These are phyloP conservation scores for Drosophila willistoni DNA, from an alignment of 1,140 invertebrate genomes.

Conservation along the genomic window DNA sequence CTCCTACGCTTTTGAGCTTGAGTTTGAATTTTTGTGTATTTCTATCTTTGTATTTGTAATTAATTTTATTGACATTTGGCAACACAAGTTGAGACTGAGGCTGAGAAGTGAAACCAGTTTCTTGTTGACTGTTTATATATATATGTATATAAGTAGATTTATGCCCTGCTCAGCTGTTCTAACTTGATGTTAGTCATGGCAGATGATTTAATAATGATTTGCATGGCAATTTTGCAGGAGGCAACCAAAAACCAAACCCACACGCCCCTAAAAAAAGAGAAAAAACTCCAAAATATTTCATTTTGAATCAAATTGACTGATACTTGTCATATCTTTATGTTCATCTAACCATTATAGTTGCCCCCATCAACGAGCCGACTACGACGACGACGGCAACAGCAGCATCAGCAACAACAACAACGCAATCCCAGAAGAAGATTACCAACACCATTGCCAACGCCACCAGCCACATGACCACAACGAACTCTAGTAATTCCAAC, in stretches of 20 bases:
- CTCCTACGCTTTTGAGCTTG: slow-evolving; percentile 65
- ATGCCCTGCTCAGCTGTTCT: slow-evolving; percentile 62
- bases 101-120: slow-evolving; percentile 62
- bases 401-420: slow-evolving; percentile 16
- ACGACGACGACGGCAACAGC: slow-evolving; percentile 26
- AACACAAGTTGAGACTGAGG: slow-evolving; percentile 58
- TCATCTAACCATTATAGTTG: slow-evolving; percentile 65
- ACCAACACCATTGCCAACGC: slow-evolving; percentile 52
- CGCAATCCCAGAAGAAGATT: slow-evolving; percentile 58
- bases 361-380: slow-evolving; percentile 72
- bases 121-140: slow-evolving; percentile 37
- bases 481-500: slow-evolving; percentile 48
- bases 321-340: slow-evolving; percentile 14
- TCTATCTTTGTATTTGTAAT: slow-evolving; percentile 57
- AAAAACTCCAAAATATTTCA: background rate
- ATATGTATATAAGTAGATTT: background rate
- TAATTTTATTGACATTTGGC: slow-evolving; percentile 78
- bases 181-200: slow-evolving; percentile 60
- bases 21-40: slow-evolving; percentile 40
- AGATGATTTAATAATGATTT: slow-evolving; percentile 60
- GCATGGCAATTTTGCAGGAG: slow-evolving; percentile 46
- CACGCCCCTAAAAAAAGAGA: slow-evolving; percentile 19
- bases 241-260: slow-evolving; percentile 40
- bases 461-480: slow-evolving; percentile 56
- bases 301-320: slow-evolving; percentile 14